Evolutionary conservation across 2,888 invertebrate species (phyloP).

Genomic region (Protonemura montana): DNA sequence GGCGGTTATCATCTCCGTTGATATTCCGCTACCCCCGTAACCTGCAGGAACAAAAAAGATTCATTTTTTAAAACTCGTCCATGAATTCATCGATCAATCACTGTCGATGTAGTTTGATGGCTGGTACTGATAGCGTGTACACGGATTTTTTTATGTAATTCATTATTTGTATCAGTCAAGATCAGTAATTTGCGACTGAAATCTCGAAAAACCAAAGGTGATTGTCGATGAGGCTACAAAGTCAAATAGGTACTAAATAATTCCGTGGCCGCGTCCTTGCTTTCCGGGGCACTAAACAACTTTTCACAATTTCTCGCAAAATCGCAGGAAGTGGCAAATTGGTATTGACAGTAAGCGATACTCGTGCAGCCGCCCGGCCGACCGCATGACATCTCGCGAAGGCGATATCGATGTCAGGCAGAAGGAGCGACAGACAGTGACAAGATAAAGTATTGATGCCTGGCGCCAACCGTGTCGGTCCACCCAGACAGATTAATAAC

Average conservation of each 20-base stretch:
- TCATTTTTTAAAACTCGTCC: neutral
- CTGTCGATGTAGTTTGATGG: neutral
- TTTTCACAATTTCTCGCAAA: neutral
- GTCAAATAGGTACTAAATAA: neutral
- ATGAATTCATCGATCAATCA: conserved; percentile 3
- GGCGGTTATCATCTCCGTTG: neutral
- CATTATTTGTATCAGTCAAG: neutral
- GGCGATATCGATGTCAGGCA: neutral
- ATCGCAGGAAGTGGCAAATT: neutral
- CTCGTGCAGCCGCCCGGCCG: neutral
- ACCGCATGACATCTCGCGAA: neutral
- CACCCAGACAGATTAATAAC: neutral
- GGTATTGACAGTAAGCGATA: neutral
- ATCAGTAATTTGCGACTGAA: neutral
- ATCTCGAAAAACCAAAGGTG: neutral
- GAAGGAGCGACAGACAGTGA: neutral
- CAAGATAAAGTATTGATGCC: neutral
- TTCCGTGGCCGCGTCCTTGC: neutral
- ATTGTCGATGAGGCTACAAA: neutral
- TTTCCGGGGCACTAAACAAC: neutral
- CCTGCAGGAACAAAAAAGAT: neutral
- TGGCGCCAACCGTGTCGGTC: neutral
- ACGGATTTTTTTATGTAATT: conserved; percentile 16
- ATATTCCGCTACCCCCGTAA: no score
- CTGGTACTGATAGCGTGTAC: conserved; percentile 7